Base-by-base conservation (phyloP, 2,113 vertebrate species). In the Mastomys coucha region DNA sequence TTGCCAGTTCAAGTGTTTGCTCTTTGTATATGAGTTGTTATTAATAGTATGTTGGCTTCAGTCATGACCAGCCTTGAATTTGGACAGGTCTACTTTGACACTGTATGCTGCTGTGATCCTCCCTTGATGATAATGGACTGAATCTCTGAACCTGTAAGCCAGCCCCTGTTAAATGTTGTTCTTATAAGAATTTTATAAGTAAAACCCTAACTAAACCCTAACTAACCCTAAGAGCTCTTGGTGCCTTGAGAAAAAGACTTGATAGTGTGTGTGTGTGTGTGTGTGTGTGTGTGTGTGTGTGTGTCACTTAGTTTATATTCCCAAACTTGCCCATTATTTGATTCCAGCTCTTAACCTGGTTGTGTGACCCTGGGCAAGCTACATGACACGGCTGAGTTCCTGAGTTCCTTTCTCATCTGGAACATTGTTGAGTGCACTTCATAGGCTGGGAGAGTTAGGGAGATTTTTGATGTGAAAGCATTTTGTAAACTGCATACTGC, bases 401-500 rank as follows among this genome's bases (percentile, higher is more conserved):
- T 88, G 89, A 88, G 58, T 67, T 94, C 22, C 45, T 96, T 93
- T n/a, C 56, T 96, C 81, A 89, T 67, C 39, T 51, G 85, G 58
- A 95, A 85, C 67, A 39, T 76, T 88, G 45, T 88, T 96, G 45
- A 22, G 1, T 45, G 33, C 1, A 63, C 45, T 67, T 94, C 17
- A 63, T 14, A 91, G 53, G 56, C 63, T 82, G 91, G 67, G 86
- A 89, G 88, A 90, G 60, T 49, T 63, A 24, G 65, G 56, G 77
- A 78, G 58, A 70, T 92, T 97, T 97, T 91, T 97, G 94, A 96
- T 87, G 77, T 91, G 95, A 96, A 97, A 97, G 95, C 95, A 95
- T 87, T 96, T 94, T 77, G 81, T 96, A 98, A 96, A 97, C 82
- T 96, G 96, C 96, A 75, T 58, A 89, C 60, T 89, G n/a, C 72